These are phyloP conservation scores for Scaeva pyrastri DNA, from an alignment of 2,888 invertebrate species.

Conservation along the genomic window DNA sequence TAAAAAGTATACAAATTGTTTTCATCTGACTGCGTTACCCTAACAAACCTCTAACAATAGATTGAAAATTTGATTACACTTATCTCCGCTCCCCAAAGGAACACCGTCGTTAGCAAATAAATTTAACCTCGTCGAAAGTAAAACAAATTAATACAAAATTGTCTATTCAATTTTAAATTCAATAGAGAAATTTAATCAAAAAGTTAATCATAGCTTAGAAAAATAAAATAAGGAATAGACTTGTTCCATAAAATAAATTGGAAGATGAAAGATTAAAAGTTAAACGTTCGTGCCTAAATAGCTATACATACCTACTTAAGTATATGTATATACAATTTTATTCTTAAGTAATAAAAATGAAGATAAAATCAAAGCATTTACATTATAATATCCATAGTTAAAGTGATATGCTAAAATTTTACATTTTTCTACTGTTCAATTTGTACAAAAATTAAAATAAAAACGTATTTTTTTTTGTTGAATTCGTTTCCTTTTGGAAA, in stretches of 20 bases:
- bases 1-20: constrained; percentile 49
- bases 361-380: constrained; percentile 47
- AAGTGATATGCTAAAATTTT: constrained; percentile 50
- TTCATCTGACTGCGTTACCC: constrained; percentile 51
- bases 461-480: constrained; percentile 7
- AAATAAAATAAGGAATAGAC: background rate
- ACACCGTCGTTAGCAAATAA: constrained; percentile 76
- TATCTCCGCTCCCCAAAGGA: constrained; percentile 76
- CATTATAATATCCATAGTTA: constrained; percentile 12
- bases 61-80: constrained; percentile 54
- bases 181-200: constrained; percentile 69
- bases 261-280: constrained; percentile 20
- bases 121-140: constrained; percentile 40
- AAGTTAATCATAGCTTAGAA: constrained; percentile 42
- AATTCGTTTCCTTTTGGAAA: background rate
- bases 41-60: constrained; percentile 44
- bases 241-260: constrained; percentile 34
- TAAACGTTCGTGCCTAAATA: constrained; percentile 69
- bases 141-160: constrained; percentile 22
- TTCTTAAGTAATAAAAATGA: constrained; percentile 37
- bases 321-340: constrained; percentile 34
- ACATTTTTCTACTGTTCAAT: constrained; percentile 51
- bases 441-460: constrained; percentile 42
- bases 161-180: constrained; percentile 42
- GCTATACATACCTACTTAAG: constrained; percentile 12